Evolutionary conservation across 2,113 vertebrate species (phyloP).

Genomic region (Sterna hirundo): DNA sequence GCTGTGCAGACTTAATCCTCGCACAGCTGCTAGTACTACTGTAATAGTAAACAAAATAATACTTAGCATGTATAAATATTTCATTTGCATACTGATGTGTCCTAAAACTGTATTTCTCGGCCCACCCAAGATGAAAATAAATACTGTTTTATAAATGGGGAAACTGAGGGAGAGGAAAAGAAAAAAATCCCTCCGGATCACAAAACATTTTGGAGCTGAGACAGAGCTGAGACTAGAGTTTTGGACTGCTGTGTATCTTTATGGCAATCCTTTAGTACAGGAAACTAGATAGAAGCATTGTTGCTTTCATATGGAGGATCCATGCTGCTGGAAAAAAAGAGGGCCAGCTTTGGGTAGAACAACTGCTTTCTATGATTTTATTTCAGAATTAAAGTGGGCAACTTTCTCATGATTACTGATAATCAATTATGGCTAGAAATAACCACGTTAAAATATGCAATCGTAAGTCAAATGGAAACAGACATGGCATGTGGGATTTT

Average conservation of each 20-base stretch:
- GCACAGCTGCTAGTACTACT: neutral
- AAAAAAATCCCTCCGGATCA: neutral
- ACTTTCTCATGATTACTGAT: neutral
- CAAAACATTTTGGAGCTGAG: neutral
- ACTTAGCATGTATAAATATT: constrained; percentile 11
- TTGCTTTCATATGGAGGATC: neutral
- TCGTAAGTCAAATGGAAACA: neutral
- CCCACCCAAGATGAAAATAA: constrained; percentile 13
- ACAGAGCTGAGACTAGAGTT: neutral
- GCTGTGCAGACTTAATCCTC: neutral
- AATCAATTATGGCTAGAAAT: neutral
- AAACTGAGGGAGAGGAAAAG: neutral
- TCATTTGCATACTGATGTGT: neutral
- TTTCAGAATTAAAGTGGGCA: neutral
- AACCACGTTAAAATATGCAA: neutral
- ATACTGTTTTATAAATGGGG: neutral
- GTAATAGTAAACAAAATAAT: neutral
- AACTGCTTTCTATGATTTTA: neutral
- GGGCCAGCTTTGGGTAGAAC: neutral
- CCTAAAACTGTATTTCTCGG: neutral
- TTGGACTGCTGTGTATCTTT: neutral
- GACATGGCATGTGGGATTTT: neutral
- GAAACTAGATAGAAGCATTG: neutral
- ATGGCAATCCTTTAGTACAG: neutral
- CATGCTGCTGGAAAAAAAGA: neutral